A percentile compares a stretch with the other conserved stretches of the same genome.
Conservation (phyloP, 1,140 invertebrate genomes). For the Diorhabda elongata region DNA sequence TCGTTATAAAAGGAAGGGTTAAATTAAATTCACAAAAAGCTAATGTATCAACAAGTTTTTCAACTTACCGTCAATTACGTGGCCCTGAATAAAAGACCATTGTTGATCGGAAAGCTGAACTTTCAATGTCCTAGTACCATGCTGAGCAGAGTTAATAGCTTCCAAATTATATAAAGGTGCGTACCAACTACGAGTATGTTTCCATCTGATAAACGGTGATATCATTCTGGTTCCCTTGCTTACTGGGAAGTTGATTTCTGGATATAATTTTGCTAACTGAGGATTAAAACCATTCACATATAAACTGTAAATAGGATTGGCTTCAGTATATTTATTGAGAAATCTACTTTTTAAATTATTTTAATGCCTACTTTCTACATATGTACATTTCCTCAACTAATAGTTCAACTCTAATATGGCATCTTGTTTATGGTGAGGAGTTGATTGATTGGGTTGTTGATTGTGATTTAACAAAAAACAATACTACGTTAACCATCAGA, state of each 20-base stretch:
- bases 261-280: constrained; percentile 54
- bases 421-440: too few species aligned
- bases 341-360: too few species aligned
- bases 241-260: constrained; percentile 56
- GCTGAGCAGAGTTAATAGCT: constrained; percentile 52
- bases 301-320: constrained; percentile 49
- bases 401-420: too few species aligned
- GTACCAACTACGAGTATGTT: constrained; percentile 54
- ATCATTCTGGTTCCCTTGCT: constrained; percentile 60
- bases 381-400: too few species aligned
- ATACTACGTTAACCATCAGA: too few species aligned
- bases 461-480: too few species aligned
- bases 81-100: constrained; percentile 74
- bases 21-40: too few species aligned
- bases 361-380: too few species aligned
- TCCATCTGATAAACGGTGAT: constrained; percentile 59
- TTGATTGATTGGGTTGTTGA: too few species aligned
- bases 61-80: constrained; percentile 73
- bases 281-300: constrained; percentile 56
- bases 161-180: constrained; percentile 33
- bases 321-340: too few species aligned
- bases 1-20: too few species aligned
- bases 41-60: too few species aligned
- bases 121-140: constrained; percentile 47
- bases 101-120: constrained; percentile 62